These are phyloP conservation scores for Trogon melanurus DNA, from an alignment of 2,113 vertebrate genomes.

Conservation along the genomic window DNA sequence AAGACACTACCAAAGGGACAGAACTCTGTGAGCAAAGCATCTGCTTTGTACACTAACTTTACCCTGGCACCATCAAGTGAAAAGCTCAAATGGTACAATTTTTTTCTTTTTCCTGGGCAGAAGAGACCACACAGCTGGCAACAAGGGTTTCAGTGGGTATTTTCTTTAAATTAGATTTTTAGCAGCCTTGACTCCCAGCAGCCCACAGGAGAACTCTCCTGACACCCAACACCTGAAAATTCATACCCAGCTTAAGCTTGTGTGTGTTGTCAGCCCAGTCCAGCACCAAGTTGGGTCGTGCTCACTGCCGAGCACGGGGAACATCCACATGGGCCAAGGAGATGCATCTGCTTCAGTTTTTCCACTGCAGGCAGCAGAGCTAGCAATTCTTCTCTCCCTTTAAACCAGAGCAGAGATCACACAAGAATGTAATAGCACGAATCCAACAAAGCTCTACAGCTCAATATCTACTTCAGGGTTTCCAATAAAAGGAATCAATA, in stretches of 20 bases:
- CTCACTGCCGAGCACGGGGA: neutral
- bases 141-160: neutral
- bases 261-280: too few relatives aligned
- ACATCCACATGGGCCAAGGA: neutral
- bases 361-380: neutral
- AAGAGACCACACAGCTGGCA: neutral
- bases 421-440: neutral
- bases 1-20: neutral
- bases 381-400: neutral
- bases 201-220: neutral
- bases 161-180: neutral
- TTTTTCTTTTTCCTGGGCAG: neutral
- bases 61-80: too few relatives aligned
- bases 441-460: neutral
- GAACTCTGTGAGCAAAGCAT: neutral
- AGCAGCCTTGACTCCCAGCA: neutral
- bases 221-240: neutral
- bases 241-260: neutral
- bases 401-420: neutral
- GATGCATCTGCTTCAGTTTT: neutral
- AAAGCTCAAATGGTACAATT: neutral
- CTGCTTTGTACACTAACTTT: neutral
- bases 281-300: accelerated
- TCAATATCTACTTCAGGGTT: neutral
- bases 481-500: neutral